phyloP scores from a whole-genome alignment of 2,888 invertebrate genomes.

The Chaetoderma sp. region DNA sequence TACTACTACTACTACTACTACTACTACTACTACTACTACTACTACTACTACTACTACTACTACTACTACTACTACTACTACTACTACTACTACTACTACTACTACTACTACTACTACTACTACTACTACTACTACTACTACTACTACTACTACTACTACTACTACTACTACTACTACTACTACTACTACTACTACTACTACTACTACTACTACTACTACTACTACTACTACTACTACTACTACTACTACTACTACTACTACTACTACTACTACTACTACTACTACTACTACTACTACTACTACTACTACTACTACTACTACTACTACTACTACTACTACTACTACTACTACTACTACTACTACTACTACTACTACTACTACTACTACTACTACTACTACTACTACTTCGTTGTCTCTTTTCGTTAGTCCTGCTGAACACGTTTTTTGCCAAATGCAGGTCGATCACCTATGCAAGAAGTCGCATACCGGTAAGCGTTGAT shows the following conservation, averaged over 20 bases:
- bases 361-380: conserved; percentile 23
- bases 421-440: too few relatives aligned
- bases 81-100: conserved; percentile 8
- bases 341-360: conserved; percentile 28
- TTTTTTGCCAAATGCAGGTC: too few relatives aligned
- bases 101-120: conserved; percentile 10
- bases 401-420: too few relatives aligned
- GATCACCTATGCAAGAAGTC: too few relatives aligned
- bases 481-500: too few relatives aligned
- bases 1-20: conserved; percentile 6
- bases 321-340: conserved; percentile 28
- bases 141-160: conserved; percentile 23
- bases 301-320: conserved; percentile 28
- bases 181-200: conserved; percentile 30
- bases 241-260: conserved; percentile 25
- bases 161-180: conserved; percentile 30
- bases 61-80: conserved; percentile 6
- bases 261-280: conserved; percentile 27
- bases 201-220: conserved; percentile 31
- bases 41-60: conserved; percentile 3
- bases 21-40: conserved; percentile 3
- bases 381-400: conserved; percentile 22
- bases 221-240: conserved; percentile 21
- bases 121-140: conserved; percentile 1
- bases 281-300: conserved; percentile 27